These are phyloP conservation scores for Paramormyrops hopkinsi DNA, from an alignment of 2,797 vertebrate species.

Conservation along the genomic window DNA sequence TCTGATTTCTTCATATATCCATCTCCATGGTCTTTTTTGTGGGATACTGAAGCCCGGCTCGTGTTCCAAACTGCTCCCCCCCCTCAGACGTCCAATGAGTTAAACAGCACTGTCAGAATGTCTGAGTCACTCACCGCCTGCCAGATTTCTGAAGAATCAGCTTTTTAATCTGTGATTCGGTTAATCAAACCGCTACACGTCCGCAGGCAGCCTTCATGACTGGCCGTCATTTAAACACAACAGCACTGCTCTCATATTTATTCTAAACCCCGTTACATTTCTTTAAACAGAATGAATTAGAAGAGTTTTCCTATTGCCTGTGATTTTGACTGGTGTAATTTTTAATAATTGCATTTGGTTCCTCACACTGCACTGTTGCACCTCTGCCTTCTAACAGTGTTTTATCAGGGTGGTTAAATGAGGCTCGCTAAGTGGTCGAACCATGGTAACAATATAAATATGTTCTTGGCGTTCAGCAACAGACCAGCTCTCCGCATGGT, in stretches of 20 bases:
- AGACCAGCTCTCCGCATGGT: slow-evolving; percentile 20
- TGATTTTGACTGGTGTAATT: neutral
- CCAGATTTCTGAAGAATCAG: neutral
- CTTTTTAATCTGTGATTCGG: neutral
- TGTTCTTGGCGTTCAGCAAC: neutral
- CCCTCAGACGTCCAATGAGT: neutral
- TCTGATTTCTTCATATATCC: neutral
- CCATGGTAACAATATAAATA: neutral
- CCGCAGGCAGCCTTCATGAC: neutral
- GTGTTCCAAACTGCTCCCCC: neutral
- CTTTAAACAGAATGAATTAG: neutral
- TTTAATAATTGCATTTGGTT: neutral
- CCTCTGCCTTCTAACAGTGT: neutral
- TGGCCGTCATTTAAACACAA: neutral
- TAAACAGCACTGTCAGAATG: neutral
- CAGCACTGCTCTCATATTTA: neutral
- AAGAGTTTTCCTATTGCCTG: neutral
- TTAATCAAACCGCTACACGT: neutral
- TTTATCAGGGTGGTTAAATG: neutral
- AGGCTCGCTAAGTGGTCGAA: neutral
- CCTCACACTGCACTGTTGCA: neutral
- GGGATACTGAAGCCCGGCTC: neutral
- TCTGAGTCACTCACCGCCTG: neutral
- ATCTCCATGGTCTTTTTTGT: neutral
- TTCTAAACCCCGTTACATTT: neutral